Percentiles rank a stretch among this genome's conserved stretches.
Conservation (phyloP, 2,113 vertebrate species). For the Ophthalmolycus amberensis region DNA sequence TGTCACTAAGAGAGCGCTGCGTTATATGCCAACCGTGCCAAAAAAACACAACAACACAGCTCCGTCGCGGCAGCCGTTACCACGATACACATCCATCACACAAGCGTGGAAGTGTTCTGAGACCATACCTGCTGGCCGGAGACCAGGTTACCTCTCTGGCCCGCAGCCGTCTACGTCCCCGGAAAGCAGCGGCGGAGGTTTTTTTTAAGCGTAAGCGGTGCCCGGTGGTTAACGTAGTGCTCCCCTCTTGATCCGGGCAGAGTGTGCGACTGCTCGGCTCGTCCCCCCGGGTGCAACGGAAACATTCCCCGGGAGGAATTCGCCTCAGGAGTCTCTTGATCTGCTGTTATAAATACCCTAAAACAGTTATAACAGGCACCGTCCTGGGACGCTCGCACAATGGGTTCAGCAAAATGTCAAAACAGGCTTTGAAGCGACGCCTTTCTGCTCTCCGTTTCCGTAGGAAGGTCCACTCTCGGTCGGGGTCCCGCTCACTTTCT, state of each 20-base stretch:
- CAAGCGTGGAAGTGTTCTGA: background rate
- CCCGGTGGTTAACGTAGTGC: constrained; percentile 51
- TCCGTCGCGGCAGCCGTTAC: background rate
- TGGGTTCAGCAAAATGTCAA: constrained; percentile 22
- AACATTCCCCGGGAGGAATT: constrained; percentile 69
- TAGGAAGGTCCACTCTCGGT: background rate
- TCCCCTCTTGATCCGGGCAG: constrained; percentile 53
- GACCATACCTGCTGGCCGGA: constrained; percentile 59
- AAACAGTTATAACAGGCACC: constrained; percentile 63
- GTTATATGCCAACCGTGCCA: background rate
- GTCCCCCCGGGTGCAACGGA: constrained; percentile 62
- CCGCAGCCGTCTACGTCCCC: constrained; percentile 35
- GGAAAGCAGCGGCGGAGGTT: constrained; percentile 31
- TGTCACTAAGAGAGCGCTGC: background rate
- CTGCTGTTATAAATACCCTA: constrained; percentile 74
- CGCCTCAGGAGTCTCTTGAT: constrained; percentile 66
- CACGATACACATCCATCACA: background rate
- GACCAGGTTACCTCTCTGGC: constrained; percentile 53
- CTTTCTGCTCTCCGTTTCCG: constrained; percentile 6
- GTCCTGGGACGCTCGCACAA: constrained; percentile 49
- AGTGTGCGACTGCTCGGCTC: constrained; percentile 46
- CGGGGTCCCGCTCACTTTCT: constrained; percentile 2
- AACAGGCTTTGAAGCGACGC: constrained; percentile 39
- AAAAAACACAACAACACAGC: constrained; percentile 1
- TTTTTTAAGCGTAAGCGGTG: constrained; percentile 37